A percentile compares a stretch with the other conserved stretches of the same genome.
Evolutionary conservation across 2,113 vertebrate species (phyloP).

Genomic region (Hymenochirus boettgeri): DNA sequence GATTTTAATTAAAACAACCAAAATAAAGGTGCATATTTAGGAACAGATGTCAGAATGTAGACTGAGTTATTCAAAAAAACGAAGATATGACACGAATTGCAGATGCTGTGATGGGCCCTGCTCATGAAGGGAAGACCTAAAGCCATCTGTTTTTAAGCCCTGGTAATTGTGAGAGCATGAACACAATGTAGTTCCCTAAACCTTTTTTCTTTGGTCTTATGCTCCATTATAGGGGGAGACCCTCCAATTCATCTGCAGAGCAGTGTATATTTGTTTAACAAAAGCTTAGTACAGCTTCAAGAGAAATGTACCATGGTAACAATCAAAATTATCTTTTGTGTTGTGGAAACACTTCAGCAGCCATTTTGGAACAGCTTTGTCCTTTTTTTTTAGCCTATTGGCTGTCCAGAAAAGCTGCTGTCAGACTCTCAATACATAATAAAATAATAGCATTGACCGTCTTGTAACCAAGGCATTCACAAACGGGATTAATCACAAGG

Average conservation of each 20-base stretch:
- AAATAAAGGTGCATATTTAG: conserved; percentile 51
- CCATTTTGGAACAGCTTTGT: conserved; percentile 26
- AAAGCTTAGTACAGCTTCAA: not conserved
- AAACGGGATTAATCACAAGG: conserved; percentile 41
- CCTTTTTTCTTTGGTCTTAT: not conserved
- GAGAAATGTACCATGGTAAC: not conserved
- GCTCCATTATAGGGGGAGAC: not conserved
- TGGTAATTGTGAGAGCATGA: conserved; percentile 44
- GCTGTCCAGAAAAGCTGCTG: conserved; percentile 4
- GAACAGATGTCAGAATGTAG: conserved; percentile 63
- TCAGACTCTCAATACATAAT: conserved; percentile 11
- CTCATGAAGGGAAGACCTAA: conserved; percentile 22
- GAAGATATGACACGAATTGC: conserved; percentile 29
- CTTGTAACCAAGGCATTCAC: not conserved
- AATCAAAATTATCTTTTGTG: conserved; percentile 46
- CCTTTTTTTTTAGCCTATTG: conserved; percentile 20
- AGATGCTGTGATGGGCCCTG: conserved; percentile 49
- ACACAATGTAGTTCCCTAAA: conserved; percentile 43
- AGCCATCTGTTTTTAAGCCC: conserved; percentile 62
- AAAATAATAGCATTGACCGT: not conserved
- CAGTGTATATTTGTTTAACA: conserved; percentile 19
- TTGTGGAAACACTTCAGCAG: not conserved
- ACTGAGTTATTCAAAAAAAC: conserved; percentile 35
- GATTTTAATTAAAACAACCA: no score
- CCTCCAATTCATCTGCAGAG: conserved; percentile 51